Base-by-base conservation (phyloP, 2,797 vertebrate genomes). In the Enteromius mattozi region DNA sequence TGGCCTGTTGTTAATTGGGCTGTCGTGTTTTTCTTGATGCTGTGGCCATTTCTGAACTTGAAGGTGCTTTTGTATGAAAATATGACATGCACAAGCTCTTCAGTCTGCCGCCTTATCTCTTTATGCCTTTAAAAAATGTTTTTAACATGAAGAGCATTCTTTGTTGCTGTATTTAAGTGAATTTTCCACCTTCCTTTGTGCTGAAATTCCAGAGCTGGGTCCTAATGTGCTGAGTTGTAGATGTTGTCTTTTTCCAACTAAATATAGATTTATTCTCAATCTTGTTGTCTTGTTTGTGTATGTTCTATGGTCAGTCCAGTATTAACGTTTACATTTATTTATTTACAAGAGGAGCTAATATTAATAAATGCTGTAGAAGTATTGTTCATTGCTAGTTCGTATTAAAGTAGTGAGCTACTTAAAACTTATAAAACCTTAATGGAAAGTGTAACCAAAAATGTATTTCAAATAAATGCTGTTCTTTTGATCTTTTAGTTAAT, bases 201-300 rank as follows among this genome's bases (percentile, higher is more conserved):
- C 76, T 76, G 47, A 71, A 78, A 71, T 68, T 68, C 33, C 35
- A 65, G 14, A 74, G 40, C 42, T 77, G 72, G 24, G 65, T 84
- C 27, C 69, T 54, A 71, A 21, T 65, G 66, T 74, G 47, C 78
- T 40, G 74, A 42, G 68, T 59, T 59, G 56, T 59, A 81, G 61
- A 72, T 82, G 80, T 68, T 40, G 14, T 71, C 12, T 27, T 85
- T 86, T 75, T 63, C 85, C 80, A 85, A 63, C 65, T 80, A 84
- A 86, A 86, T 79, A 83, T 70, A 83, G 68, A 82, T 88, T 78
- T 81, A 84, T 82, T 84, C 74, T 81, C 72, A 78, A 17, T 51
- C 4, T 27, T 37, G 27, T 74, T 37, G 81, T 74, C 81, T 75
- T 68, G 30, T 82, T 74, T 61, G 47, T 59, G 3, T 3, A 35